phyloP scores from a whole-genome alignment of 2,888 invertebrate species.

The Papilio demoleus region DNA sequence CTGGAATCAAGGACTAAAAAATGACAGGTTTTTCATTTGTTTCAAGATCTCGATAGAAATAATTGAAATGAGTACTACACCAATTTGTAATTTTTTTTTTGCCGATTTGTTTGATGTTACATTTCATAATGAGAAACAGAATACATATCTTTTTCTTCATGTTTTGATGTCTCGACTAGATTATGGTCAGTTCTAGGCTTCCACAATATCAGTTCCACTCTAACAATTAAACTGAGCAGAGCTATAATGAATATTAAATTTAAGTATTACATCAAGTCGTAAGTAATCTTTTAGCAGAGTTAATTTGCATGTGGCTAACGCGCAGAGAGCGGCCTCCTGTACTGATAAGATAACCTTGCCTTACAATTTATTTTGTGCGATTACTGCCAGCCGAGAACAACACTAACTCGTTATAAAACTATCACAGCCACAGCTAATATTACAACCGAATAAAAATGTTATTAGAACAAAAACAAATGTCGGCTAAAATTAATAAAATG shows the following conservation, averaged over 20 bases:
- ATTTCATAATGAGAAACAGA: too few relatives aligned
- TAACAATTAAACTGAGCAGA: too few relatives aligned
- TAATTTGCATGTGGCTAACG: constrained; percentile 40
- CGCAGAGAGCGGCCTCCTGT: constrained; percentile 56
- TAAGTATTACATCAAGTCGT: neutral
- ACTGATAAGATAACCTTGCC: constrained; percentile 82
- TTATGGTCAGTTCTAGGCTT: too few relatives aligned
- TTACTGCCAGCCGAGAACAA: constrained; percentile 41
- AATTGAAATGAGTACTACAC: too few relatives aligned
- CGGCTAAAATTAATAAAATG: neutral
- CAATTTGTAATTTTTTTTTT: too few relatives aligned
- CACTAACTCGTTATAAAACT: constrained; percentile 14
- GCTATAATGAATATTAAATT: neutral
- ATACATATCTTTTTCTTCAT: too few relatives aligned
- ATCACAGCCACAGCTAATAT: neutral
- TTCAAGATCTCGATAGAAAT: too few relatives aligned
- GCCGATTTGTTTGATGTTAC: too few relatives aligned
- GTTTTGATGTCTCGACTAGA: too few relatives aligned
- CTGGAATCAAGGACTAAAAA: constrained; percentile 6
- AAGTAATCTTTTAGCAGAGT: constrained; percentile 16
- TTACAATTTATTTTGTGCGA: constrained; percentile 76
- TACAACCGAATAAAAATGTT: neutral
- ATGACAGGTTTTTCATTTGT: too few relatives aligned
- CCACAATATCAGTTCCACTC: too few relatives aligned
- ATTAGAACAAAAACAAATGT: neutral